phyloP scores from a whole-genome alignment of 2,113 vertebrate genomes.

The Conger conger region DNA sequence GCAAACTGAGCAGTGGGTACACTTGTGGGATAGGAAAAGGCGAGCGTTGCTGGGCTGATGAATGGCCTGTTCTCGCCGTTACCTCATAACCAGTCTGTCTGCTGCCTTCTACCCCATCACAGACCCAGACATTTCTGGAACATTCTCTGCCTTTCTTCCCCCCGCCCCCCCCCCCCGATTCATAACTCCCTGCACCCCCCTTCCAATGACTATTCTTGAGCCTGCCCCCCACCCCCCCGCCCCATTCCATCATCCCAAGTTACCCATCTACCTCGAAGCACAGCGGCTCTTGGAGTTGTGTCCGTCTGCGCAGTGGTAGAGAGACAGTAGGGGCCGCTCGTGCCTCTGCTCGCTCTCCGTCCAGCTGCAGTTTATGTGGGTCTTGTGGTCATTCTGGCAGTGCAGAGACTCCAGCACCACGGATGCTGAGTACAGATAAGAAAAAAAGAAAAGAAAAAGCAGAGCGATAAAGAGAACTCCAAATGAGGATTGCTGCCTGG shows the following conservation, averaged over 20 bases:
- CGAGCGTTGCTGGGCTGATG: constrained; percentile 30
- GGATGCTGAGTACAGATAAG: constrained; percentile 44
- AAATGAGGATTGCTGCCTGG: neutral
- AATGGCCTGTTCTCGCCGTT: constrained; percentile 7
- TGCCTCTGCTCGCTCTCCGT: constrained; percentile 16
- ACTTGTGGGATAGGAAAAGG: too few species aligned
- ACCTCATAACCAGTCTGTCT: neutral
- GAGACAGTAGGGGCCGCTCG: neutral
- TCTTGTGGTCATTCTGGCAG: constrained; percentile 62
- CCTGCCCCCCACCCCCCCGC: neutral
- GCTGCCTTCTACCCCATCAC: neutral
- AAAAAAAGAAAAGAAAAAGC: neutral
- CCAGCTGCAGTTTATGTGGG: constrained; percentile 58
- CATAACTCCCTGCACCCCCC: neutral
- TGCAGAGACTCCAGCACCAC: constrained; percentile 52
- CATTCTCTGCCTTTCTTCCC: too few species aligned
- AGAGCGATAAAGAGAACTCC: neutral
- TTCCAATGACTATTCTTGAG: neutral
- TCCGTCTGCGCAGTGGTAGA: neutral
- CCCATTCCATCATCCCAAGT: too few species aligned
- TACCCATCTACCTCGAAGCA: neutral
- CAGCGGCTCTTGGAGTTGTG: too few species aligned
- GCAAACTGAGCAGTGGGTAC: too few species aligned
- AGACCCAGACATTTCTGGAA: too few species aligned
- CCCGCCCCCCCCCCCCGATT: too few species aligned